A percentile compares a stretch with the other conserved stretches of the same genome.
Conservation (phyloP, 1,140 invertebrate species). For the Hormaphis cornu region DNA sequence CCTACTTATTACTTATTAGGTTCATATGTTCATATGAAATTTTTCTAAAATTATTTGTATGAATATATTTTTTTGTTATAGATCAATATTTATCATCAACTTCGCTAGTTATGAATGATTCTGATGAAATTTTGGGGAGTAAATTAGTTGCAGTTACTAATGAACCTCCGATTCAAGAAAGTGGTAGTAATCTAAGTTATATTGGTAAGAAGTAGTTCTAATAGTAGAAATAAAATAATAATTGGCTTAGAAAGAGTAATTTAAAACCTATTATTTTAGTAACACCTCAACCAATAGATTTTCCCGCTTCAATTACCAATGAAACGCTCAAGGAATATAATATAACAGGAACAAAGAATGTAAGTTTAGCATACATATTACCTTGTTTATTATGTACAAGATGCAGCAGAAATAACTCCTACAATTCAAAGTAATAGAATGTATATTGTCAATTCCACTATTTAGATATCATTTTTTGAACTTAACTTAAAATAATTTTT, state of each 20-base stretch:
- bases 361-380: no score
- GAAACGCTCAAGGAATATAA: conserved; percentile 45
- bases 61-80: neutral
- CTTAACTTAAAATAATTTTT: no score
- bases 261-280: neutral
- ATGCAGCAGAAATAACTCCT: no score
- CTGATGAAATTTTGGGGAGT: neutral
- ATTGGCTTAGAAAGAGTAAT: no score
- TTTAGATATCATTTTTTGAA: no score
- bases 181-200: neutral
- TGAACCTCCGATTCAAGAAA: neutral
- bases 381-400: no score
- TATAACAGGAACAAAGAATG: conserved; percentile 43
- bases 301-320: conserved; percentile 40
- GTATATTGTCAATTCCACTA: no score
- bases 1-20: no score
- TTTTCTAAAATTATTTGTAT: no score
- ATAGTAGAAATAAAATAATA: no score
- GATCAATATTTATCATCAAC: neutral
- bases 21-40: no score
- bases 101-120: neutral
- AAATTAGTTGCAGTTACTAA: neutral
- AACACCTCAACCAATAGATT: neutral
- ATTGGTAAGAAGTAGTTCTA: neutral
- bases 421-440: no score